These are phyloP conservation scores for Chaetodon trifasciatus DNA, from an alignment of 2,797 vertebrate species.

Conservation along the genomic window DNA sequence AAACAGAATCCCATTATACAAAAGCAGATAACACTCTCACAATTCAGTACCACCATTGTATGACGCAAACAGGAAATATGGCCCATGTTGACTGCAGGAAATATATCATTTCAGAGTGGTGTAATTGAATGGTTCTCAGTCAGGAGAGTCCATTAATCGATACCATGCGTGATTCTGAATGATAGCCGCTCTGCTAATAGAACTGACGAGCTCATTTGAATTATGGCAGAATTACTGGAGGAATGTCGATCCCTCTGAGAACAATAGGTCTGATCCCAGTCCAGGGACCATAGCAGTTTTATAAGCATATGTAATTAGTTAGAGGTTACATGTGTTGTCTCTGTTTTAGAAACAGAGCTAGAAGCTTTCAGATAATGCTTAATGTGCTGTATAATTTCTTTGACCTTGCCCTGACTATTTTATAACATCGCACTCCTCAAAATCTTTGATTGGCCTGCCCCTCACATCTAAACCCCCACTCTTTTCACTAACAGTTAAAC, in stretches of 20 bases:
- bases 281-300: constrained; percentile 32
- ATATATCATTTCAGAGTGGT: constrained; percentile 61
- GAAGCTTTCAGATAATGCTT: constrained; percentile 43
- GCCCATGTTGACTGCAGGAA: constrained; percentile 61
- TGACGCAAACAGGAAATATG: constrained; percentile 76
- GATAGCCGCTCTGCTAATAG: constrained; percentile 63
- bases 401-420: constrained; percentile 75
- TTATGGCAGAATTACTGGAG: constrained; percentile 62
- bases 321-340: constrained; percentile 63
- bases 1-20: constrained; percentile 76
- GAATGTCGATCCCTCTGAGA: constrained; percentile 69
- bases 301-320: constrained; percentile 60
- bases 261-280: constrained; percentile 65
- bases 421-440: constrained; percentile 61
- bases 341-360: constrained; percentile 47
- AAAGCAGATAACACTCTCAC: constrained; percentile 68
- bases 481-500: constrained; percentile 56
- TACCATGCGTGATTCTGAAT: constrained; percentile 64
- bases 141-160: constrained; percentile 65
- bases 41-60: constrained; percentile 68
- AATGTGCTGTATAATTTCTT: constrained; percentile 71
- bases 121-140: constrained; percentile 62
- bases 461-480: constrained; percentile 65
- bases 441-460: constrained; percentile 68
- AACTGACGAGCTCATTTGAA: constrained; percentile 70